A percentile compares a stretch with the other conserved stretches of the same genome.
These are phyloP conservation scores for Sisyra nigra DNA, from an alignment of 2,888 invertebrate species.

Conservation along the genomic window DNA sequence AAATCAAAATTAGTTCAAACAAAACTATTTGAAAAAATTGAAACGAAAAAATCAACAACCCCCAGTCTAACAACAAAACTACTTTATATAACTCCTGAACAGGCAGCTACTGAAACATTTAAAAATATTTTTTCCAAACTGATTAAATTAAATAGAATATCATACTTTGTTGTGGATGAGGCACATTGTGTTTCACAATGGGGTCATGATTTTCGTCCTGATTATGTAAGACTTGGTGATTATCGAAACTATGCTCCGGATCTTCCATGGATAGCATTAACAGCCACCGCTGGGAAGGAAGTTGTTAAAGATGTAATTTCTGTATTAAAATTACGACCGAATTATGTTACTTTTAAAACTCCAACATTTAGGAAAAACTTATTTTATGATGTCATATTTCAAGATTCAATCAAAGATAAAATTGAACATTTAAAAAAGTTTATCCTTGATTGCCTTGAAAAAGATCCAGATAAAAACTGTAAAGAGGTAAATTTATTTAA, in stretches of 20 bases:
- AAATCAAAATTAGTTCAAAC: slow-evolving; percentile 7
- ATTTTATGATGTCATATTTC: slow-evolving; percentile 85
- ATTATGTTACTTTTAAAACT: slow-evolving; percentile 45
- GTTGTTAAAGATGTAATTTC: slow-evolving; percentile 70
- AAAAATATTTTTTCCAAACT: slow-evolving; percentile 52
- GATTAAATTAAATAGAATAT: slow-evolving; percentile 57
- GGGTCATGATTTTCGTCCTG: slow-evolving; percentile 97
- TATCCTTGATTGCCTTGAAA: slow-evolving; percentile 46
- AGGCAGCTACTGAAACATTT: slow-evolving; percentile 68
- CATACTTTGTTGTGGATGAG: slow-evolving; percentile 91
- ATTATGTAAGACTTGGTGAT: slow-evolving; percentile 76
- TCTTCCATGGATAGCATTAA: slow-evolving; percentile 80
- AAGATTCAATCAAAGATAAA: slow-evolving; percentile 69
- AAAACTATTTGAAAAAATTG: slow-evolving; percentile 7
- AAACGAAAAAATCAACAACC: slow-evolving; percentile 16
- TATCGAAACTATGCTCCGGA: slow-evolving; percentile 43
- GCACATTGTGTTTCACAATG: slow-evolving; percentile 97
- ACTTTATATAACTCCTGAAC: slow-evolving; percentile 94
- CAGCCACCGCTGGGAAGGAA: slow-evolving; percentile 77
- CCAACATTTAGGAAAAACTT: slow-evolving; percentile 87
- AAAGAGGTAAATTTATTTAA: slow-evolving; percentile 12
- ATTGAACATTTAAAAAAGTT: slow-evolving; percentile 65
- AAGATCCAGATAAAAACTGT: slow-evolving; percentile 30
- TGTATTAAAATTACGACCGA: slow-evolving; percentile 40
- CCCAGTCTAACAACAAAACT: slow-evolving; percentile 62